Evolutionary conservation across 2,888 invertebrate species (phyloP).

Genomic region (Unio pictorum): DNA sequence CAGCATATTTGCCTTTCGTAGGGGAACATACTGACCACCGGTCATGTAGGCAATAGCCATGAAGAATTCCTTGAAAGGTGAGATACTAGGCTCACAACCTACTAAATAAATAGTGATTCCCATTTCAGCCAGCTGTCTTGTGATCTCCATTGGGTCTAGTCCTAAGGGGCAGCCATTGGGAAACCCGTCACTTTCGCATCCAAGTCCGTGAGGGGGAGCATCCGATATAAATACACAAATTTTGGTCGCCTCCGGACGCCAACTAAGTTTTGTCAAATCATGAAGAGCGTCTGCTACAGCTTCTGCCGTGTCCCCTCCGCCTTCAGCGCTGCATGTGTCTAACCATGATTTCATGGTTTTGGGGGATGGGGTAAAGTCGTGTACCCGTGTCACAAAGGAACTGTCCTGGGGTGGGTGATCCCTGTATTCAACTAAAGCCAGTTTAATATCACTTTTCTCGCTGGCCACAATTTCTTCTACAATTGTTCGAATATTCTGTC

Average conservation of each 20-base stretch:
- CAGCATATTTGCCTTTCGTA: conserved; percentile 42
- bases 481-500: conserved; percentile 51
- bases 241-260: conserved; percentile 55
- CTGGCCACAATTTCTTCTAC: conserved; percentile 50
- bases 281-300: conserved; percentile 59
- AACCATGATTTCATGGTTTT: conserved; percentile 53
- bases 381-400: conserved; percentile 47
- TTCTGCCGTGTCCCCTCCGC: conserved; percentile 59
- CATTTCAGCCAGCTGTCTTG: conserved; percentile 46
- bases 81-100: conserved; percentile 53
- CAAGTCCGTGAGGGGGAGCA: conserved; percentile 60
- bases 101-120: conserved; percentile 54
- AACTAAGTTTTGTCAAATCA: conserved; percentile 46
- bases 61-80: conserved; percentile 53
- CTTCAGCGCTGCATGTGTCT: conserved; percentile 40
- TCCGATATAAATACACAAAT: conserved; percentile 57
- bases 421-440: conserved; percentile 61
- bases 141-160: conserved; percentile 50
- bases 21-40: conserved; percentile 61
- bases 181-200: conserved; percentile 35
- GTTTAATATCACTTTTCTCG: conserved; percentile 47
- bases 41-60: conserved; percentile 52
- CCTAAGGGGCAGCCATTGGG: conserved; percentile 55
- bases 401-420: conserved; percentile 60
- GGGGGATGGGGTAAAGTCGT: conserved; percentile 56